Conservation (phyloP, 2,888 invertebrate genomes). For the Brachyopa scutellaris region DNA sequence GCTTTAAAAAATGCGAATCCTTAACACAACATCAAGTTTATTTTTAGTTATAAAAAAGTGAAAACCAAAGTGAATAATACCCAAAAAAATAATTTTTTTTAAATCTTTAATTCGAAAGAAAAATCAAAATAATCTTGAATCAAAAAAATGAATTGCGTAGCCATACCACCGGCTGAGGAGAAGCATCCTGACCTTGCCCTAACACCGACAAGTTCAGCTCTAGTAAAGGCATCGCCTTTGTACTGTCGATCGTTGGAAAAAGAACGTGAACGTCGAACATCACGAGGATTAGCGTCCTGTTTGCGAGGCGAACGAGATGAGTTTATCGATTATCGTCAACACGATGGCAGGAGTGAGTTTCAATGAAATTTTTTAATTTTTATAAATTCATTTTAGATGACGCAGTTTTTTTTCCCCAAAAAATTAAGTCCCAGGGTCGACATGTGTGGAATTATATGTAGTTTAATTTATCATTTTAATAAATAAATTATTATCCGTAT, state of each 20-base stretch:
- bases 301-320: slow-evolving; percentile 81
- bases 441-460: slow-evolving; percentile 7
- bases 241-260: slow-evolving; percentile 76
- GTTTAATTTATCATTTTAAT: not conserved
- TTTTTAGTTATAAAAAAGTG: slow-evolving; percentile 49
- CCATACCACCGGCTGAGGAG: slow-evolving; percentile 79
- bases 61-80: slow-evolving; percentile 16
- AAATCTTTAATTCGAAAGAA: slow-evolving; percentile 1
- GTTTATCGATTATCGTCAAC: slow-evolving; percentile 77
- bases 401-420: not conserved
- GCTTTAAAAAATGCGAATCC: slow-evolving; percentile 43
- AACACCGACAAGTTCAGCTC: slow-evolving; percentile 64
- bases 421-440: not conserved
- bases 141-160: slow-evolving; percentile 80
- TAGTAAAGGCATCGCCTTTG: slow-evolving; percentile 65
- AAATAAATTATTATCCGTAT: slow-evolving; percentile 22
- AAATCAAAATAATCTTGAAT: not conserved
- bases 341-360: slow-evolving; percentile 74
- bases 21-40: slow-evolving; percentile 10
- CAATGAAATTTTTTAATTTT: not conserved
- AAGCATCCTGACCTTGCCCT: slow-evolving; percentile 74
- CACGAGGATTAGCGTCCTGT: slow-evolving; percentile 81
- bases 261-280: slow-evolving; percentile 77
- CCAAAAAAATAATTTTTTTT: not conserved
- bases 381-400: not conserved